Base-by-base conservation (phyloP, 2,113 vertebrate species). In the Aramus guarauna region DNA sequence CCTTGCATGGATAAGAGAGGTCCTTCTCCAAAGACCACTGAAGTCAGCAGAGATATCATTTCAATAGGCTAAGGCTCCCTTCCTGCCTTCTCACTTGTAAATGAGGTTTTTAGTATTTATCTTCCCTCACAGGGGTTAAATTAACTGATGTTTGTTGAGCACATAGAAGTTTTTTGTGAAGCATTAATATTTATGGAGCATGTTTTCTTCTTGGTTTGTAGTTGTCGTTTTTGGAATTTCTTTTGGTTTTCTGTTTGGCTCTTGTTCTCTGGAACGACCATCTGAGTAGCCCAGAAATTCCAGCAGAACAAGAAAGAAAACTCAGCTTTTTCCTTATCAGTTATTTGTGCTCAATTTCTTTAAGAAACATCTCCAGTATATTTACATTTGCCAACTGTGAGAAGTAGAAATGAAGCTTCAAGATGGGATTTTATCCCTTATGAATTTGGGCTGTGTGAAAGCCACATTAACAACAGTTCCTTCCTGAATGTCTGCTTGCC, bases 401-500 rank as follows among this genome's bases (percentile, higher is more conserved):
- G 74, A 90, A 88, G 53, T 7, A 90, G 73, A 95, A 96, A 88
- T 41, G 72, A 79, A 90, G 71, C 63, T 77, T 79, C 81, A 85
- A 88, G 72, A 27, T 2, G 0, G 45, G 53, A n/a, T 80, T 94
- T 94, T 76, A 88, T 74, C 53, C 87, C 63, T 5, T 6, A 88
- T 0, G 1, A 96, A 88, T 50, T 85, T 76, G 4, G 8, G 59
- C 64, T 92, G 60, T 77, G 74, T 80, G 58, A 96, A 94, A 95
- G 85, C 55, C 5, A 1, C 56, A 72, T 78, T 92, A 95, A 83
- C 90, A 95, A 85, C 59, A 76, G 66, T 89, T 96, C 87, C 84
- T 94, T 96, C 90, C 92, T 88, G 90, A 53, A 77, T 43, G 62
- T 96, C 96, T 97, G 97, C 53, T 94, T 96, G 92, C 97, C 96